phyloP scores from a whole-genome alignment of 2,888 invertebrate species.

The Apamea monoglypha region DNA sequence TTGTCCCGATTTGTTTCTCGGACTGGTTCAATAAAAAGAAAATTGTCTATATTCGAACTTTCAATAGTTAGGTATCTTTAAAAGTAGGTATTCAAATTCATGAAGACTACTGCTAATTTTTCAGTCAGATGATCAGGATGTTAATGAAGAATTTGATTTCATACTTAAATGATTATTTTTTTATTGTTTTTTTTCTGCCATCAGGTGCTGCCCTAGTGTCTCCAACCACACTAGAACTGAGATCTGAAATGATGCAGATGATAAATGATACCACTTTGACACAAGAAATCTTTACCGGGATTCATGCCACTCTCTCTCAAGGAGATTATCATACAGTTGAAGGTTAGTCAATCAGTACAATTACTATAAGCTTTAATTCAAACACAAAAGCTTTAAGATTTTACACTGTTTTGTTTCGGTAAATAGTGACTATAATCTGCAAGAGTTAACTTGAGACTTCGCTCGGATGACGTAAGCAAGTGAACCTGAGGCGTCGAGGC shows the following conservation, averaged over 20 bases:
- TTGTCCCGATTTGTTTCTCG: background rate
- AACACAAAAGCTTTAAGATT: background rate
- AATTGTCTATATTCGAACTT: background rate
- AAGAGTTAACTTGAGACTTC: no score
- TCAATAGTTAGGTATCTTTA: background rate
- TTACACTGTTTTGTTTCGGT: no score
- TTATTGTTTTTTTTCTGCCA: background rate
- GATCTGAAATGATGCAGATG: conserved; percentile 20
- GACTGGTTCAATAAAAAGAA: background rate
- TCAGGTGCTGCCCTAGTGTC: conserved; percentile 13
- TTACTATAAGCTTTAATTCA: background rate
- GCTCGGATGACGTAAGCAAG: no score
- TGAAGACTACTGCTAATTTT: background rate
- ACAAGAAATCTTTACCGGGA: conserved; percentile 52
- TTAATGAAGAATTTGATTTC: background rate
- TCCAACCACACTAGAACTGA: conserved; percentile 11
- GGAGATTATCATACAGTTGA: conserved; percentile 46
- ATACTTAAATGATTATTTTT: no score
- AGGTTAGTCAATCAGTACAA: conserved; percentile 25
- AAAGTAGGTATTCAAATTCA: background rate
- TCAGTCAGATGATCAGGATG: background rate
- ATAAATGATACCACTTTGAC: background rate
- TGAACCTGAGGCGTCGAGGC: no score
- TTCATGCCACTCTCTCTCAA: conserved; percentile 53
- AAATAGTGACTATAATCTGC: no score